Evolutionary conservation across 2,113 vertebrate genomes (phyloP).

Genomic region (Balaenoptera acutorostrata): DNA sequence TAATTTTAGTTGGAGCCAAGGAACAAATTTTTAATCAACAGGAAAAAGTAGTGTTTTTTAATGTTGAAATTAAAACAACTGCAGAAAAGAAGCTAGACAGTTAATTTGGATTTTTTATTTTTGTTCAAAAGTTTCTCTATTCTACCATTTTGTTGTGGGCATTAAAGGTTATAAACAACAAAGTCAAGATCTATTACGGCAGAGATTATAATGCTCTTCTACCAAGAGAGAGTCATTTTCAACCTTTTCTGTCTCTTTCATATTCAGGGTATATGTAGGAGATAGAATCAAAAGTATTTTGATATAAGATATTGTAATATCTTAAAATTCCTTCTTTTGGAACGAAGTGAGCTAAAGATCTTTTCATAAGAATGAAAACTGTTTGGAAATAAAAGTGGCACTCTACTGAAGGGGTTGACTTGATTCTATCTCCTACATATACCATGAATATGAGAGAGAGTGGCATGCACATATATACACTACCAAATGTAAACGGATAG

Average conservation of each 20-base stretch:
- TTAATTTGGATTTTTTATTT: background rate
- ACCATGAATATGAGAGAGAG: background rate
- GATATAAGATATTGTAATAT: background rate
- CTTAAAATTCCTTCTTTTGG: background rate
- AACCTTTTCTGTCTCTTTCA: background rate
- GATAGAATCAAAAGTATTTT: background rate
- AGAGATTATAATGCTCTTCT: background rate
- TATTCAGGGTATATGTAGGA: background rate
- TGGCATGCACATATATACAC: no score
- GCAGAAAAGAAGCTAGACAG: background rate
- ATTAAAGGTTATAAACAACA: background rate
- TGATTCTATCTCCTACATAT: background rate
- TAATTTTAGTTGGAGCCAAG: background rate
- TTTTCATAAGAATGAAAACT: background rate
- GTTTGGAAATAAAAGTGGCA: background rate
- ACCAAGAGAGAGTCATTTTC: background rate
- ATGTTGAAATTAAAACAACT: slow-evolving; percentile 12
- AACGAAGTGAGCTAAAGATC: background rate
- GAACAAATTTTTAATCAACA: slow-evolving; percentile 20
- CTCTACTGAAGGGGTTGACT: background rate
- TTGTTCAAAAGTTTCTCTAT: background rate
- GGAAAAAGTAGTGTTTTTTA: background rate
- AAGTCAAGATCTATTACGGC: background rate
- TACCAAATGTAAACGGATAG: no score
- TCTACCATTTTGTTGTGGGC: background rate